Evolutionary conservation across 2,113 vertebrate species (phyloP).

Genomic region (Edolisoma coerulescens): DNA sequence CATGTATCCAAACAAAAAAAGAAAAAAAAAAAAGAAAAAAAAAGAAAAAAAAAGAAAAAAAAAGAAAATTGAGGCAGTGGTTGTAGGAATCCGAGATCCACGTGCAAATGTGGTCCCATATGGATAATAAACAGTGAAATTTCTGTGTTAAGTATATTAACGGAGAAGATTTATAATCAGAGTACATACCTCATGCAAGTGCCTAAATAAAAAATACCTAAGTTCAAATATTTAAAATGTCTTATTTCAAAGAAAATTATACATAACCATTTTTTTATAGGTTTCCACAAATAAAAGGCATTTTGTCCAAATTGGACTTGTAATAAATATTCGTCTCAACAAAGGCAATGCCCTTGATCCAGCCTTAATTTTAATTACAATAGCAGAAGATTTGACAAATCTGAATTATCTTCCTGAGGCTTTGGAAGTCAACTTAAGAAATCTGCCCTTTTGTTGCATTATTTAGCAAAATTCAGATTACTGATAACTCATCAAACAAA

Average conservation of each 20-base stretch:
- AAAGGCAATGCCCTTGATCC: background rate
- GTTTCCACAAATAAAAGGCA: background rate
- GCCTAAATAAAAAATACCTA: background rate
- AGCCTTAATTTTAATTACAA: background rate
- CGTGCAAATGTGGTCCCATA: background rate
- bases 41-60: background rate
- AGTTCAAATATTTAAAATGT: background rate
- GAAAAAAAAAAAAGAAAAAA: background rate
- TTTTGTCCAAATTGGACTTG: background rate
- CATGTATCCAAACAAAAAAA: background rate
- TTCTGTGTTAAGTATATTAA: background rate
- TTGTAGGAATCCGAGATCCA: background rate
- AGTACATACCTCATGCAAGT: background rate
- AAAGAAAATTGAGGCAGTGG: background rate
- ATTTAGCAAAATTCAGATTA: background rate
- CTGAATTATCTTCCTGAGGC: background rate
- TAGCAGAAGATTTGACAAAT: background rate
- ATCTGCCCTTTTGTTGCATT: background rate
- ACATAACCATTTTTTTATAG: rapidly evolving
- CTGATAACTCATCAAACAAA: background rate
- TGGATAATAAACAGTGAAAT: background rate
- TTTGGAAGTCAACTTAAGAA: background rate
- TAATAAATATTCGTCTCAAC: background rate
- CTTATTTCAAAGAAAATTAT: background rate
- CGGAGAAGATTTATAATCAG: background rate